These are phyloP conservation scores for Neodiprion virginianus DNA, from an alignment of 1,140 invertebrate species.

Conservation along the genomic window DNA sequence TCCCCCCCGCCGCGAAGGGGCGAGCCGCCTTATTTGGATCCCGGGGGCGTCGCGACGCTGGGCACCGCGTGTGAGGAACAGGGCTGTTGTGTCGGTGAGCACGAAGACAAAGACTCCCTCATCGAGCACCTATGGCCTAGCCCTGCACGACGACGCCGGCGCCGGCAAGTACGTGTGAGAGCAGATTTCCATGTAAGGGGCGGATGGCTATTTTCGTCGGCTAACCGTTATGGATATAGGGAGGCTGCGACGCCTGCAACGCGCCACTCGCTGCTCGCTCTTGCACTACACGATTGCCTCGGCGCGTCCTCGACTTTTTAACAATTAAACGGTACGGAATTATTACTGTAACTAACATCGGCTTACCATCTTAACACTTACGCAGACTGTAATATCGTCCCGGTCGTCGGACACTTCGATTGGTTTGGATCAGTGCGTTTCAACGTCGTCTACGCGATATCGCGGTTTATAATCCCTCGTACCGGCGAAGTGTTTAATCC, in stretches of 20 bases:
- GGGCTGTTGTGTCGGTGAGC: background rate
- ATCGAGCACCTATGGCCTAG: constrained; percentile 48
- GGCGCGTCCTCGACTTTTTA: constrained; percentile 41
- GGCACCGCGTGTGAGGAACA: constrained; percentile 19
- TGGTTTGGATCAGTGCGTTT: background rate
- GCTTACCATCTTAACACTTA: too few species aligned
- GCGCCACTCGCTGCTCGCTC: constrained; percentile 50
- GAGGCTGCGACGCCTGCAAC: constrained; percentile 47
- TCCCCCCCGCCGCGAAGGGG: constrained; percentile 31
- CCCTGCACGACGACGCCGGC: constrained; percentile 25
- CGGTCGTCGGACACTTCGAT: background rate
- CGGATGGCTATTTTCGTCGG: constrained; percentile 54
- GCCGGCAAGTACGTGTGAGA: constrained; percentile 29
- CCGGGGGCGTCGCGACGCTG: constrained; percentile 44
- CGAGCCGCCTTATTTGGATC: constrained; percentile 58
- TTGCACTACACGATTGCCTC: constrained; percentile 47
- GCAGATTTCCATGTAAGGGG: constrained; percentile 55
- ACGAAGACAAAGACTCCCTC: constrained; percentile 41
- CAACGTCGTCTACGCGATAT: too few species aligned
- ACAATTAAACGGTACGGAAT: constrained; percentile 38
- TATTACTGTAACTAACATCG: background rate
- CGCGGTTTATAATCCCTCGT: too few species aligned
- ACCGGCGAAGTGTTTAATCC: too few species aligned
- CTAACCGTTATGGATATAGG: constrained; percentile 56
- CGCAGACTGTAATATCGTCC: too few species aligned